Evolutionary conservation across 35 echinoderm and acorn worm species (phyloP).

Genomic region (Lytechinus pictus): DNA sequence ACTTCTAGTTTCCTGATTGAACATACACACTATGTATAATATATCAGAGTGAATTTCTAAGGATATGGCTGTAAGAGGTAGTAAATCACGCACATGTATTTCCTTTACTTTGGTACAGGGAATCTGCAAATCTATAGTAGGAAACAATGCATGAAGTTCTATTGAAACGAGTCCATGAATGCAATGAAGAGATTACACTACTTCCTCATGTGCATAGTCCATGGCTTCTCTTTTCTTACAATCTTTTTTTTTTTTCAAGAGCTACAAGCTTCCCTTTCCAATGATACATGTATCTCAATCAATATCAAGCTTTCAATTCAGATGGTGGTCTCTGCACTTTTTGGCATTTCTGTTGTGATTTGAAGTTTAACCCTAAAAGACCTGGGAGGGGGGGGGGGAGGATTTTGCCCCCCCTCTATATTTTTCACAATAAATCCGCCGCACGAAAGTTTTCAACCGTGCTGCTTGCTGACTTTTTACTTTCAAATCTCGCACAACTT

Average conservation of each 20-base stretch:
- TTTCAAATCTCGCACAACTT: too few relatives aligned
- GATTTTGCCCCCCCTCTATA: too few relatives aligned
- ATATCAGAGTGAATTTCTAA: neutral
- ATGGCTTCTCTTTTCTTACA: neutral
- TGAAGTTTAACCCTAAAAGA: too few relatives aligned
- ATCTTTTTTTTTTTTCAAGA: neutral
- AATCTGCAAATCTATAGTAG: neutral
- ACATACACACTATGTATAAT: neutral
- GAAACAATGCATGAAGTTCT: neutral
- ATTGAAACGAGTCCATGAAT: neutral
- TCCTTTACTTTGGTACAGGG: neutral
- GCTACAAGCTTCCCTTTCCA: too few relatives aligned
- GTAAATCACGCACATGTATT: neutral
- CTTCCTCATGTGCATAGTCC: neutral
- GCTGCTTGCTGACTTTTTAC: too few relatives aligned
- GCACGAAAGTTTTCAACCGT: too few relatives aligned
- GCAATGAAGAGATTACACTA: neutral
- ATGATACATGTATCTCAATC: too few relatives aligned
- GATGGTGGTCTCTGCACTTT: too few relatives aligned
- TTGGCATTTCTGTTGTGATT: too few relatives aligned
- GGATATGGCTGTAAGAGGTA: neutral
- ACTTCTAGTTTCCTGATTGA: neutral
- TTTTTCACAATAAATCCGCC: too few relatives aligned
- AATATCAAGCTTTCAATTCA: too few relatives aligned
- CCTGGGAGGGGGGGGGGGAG: too few relatives aligned